phyloP scores from a whole-genome alignment of 2,113 vertebrate species.

The Patagioenas fasciata region DNA sequence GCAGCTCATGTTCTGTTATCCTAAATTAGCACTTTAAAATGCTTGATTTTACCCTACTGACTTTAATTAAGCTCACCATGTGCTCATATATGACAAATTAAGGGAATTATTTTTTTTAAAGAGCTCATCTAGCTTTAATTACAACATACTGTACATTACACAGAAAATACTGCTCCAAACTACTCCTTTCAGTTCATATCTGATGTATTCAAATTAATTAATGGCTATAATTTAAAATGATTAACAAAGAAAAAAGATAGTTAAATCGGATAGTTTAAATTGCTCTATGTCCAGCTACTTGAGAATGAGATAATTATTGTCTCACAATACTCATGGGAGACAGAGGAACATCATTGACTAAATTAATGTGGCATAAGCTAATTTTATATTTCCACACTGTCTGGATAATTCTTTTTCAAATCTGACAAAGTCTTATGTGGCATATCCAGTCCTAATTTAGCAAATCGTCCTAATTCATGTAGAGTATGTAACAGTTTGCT shows the following conservation, averaged over 20 bases:
- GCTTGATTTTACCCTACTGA: conserved; percentile 35
- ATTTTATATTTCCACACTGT: conserved; percentile 4
- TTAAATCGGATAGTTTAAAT: conserved; percentile 23
- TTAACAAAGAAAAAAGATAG: conserved; percentile 52
- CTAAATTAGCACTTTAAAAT: conserved; percentile 40
- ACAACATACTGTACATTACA: conserved; percentile 3
- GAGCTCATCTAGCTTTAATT: conserved; percentile 40
- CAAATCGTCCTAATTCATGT: not conserved
- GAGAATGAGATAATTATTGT: conserved; percentile 43
- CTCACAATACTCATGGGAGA: conserved; percentile 17
- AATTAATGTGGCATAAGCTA: conserved; percentile 36
- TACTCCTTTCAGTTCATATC: conserved; percentile 24
- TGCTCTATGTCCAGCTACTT: conserved; percentile 28
- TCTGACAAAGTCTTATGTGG: not conserved
- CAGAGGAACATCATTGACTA: not conserved
- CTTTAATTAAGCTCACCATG: conserved; percentile 24
- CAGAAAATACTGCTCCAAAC: conserved; percentile 31
- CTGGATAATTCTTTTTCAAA: conserved; percentile 24
- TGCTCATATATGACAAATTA: conserved; percentile 30
- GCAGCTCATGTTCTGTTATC: conserved; percentile 1
- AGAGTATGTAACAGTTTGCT: not conserved
- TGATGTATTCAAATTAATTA: conserved; percentile 57
- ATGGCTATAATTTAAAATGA: conserved; percentile 38
- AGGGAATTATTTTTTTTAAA: not conserved
- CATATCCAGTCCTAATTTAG: not conserved